Evolutionary conservation across 2,888 invertebrate species (phyloP).

Genomic region (Acronicta psi): DNA sequence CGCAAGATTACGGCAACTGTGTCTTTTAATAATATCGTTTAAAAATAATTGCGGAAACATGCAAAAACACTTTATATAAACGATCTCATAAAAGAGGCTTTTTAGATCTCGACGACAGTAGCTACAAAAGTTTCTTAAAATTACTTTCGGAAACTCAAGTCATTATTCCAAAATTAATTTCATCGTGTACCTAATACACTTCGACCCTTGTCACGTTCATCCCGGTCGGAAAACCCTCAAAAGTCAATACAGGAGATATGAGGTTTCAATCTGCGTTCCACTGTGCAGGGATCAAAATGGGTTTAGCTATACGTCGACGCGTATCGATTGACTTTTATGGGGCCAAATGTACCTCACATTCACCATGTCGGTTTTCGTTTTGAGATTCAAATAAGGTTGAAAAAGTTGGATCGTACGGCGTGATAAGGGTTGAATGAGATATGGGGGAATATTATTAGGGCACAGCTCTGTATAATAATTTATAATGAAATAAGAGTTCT

Average conservation of each 20-base stretch:
- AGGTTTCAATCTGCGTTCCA: constrained; percentile 42
- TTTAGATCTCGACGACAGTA: background rate
- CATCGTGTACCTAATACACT: constrained; percentile 13
- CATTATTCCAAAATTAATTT: no score
- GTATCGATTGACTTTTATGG: constrained; percentile 51
- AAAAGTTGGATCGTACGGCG: constrained; percentile 20
- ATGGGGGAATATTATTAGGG: background rate
- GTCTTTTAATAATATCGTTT: background rate
- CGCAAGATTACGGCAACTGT: no score
- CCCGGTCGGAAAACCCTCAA: constrained; percentile 42
- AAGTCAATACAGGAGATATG: constrained; percentile 44
- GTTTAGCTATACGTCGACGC: constrained; percentile 19
- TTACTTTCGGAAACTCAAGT: constrained; percentile 10
- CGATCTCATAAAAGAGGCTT: background rate
- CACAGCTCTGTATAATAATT: background rate
- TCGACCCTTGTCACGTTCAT: constrained; percentile 40
- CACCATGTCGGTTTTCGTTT: constrained; percentile 30
- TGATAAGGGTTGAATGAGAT: constrained; percentile 30
- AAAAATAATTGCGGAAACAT: background rate
- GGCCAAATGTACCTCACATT: constrained; percentile 28
- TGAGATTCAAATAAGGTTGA: constrained; percentile 34
- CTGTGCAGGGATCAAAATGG: constrained; percentile 36
- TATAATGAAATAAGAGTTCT: constrained; percentile 2
- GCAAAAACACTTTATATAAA: background rate
- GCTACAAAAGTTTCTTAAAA: constrained; percentile 3